These are phyloP conservation scores for Bombus haemorrhoidalis DNA, from an alignment of 1,140 invertebrate species.

Conservation along the genomic window DNA sequence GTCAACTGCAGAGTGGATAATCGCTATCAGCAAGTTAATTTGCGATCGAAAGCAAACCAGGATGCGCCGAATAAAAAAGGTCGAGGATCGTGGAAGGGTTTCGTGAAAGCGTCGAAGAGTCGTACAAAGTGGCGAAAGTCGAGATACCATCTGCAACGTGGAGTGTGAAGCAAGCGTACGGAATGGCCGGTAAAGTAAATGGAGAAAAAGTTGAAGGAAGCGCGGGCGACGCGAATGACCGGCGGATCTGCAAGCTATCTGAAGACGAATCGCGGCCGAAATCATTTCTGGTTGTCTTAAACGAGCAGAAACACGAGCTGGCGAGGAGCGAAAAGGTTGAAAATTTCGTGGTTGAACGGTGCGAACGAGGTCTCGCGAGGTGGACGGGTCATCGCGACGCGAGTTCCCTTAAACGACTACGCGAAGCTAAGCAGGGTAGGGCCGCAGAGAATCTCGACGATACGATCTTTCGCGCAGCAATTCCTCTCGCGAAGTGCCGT, in stretches of 20 bases:
- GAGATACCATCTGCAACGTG: not conserved
- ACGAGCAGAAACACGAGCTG: constrained; percentile 15
- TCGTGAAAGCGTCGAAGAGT: not conserved
- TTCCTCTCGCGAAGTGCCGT: constrained; percentile 57
- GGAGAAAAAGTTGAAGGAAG: constrained; percentile 9
- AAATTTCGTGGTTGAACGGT: constrained; percentile 18
- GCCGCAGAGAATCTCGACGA: constrained; percentile 57
- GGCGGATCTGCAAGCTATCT: constrained; percentile 16
- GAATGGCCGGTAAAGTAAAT: not conserved
- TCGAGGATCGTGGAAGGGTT: not conserved
- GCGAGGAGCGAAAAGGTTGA: not conserved
- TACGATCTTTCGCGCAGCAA: constrained; percentile 71
- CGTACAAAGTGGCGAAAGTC: not conserved
- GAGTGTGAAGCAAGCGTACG: not conserved
- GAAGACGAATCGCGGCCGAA: constrained; percentile 32
- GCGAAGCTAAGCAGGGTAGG: constrained; percentile 34
- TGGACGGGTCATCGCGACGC: constrained; percentile 26
- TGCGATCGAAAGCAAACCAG: not conserved
- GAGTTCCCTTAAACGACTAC: constrained; percentile 48
- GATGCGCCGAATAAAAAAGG: not conserved
- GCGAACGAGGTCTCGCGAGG: not conserved
- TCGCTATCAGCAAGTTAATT: not conserved
- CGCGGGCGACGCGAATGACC: constrained; percentile 17
- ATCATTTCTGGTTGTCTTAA: not conserved
- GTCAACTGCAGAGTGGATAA: not conserved